Percentiles rank a stretch among this genome's conserved stretches.
phyloP scores from a whole-genome alignment of 64 coral and sea anemone genomes.

The Stichodactyla mertensii region DNA sequence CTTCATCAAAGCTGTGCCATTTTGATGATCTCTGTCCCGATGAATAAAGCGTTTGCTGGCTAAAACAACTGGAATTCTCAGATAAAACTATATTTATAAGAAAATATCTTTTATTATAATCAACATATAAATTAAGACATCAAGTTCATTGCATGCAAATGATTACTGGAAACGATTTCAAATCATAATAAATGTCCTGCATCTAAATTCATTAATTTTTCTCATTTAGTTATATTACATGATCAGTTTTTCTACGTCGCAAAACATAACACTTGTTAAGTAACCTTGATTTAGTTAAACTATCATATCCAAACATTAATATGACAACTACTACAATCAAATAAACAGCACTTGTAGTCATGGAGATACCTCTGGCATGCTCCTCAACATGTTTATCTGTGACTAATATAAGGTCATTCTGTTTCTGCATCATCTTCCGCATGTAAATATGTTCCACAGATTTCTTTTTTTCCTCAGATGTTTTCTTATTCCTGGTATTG shows the following conservation, averaged over 20 bases:
- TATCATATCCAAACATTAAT: not conserved
- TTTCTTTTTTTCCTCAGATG: not conserved
- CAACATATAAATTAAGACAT: no score
- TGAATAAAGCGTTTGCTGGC: no score
- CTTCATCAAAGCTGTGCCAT: not conserved
- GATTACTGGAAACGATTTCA: no score
- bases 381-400: not conserved
- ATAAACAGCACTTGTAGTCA: not conserved
- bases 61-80: no score
- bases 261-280: not conserved
- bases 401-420: not conserved
- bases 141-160: no score
- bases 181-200: no score
- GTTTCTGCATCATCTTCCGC: slow-evolving; percentile 11
- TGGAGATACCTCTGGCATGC: not conserved
- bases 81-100: not conserved
- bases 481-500: not conserved
- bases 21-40: no score
- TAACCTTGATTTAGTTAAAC: not conserved
- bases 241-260: not conserved
- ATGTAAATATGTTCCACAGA: not conserved
- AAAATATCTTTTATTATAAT: not conserved
- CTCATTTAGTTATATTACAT: not conserved
- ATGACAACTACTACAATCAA: not conserved
- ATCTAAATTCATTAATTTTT: no score